Base-by-base conservation (phyloP, 30 jellyfish, hydroid and myxozoan species). In the Cassiopea xamachana region DNA sequence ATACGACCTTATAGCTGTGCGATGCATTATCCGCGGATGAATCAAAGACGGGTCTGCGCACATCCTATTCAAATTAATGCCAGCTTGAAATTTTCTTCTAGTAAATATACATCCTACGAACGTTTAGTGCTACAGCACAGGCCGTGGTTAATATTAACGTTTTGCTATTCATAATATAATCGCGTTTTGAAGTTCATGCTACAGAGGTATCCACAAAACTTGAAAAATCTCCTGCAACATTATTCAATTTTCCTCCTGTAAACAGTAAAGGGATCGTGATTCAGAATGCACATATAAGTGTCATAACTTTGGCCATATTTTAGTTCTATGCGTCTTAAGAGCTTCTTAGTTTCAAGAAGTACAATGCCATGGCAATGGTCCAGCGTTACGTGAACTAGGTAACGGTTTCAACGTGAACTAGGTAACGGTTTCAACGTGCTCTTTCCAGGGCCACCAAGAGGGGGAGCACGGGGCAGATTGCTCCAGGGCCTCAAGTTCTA, bases 1-100 rank as follows among this genome's bases (percentile, higher is more conserved):
- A 84, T 84, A 77, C 85, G 92, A 84, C 84, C 92, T 69, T 72
- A 69, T 84, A 84, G 85, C 92, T 84, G 92, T 84, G 92, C 92
- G 55, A 69, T 60, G 84, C 71, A 73, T 84, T 84, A 84, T 84
- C 85, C 85, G 92, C 85, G 92, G 92, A 84, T 69, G 84, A 82
- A 72, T 84, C 92, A 84, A 84, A 84, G 92, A 73, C 92, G 27
- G 85, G 92, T 82, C 92, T 84, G 10, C 92, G 83, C 50, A 69
- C 68, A 82, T 75, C 92, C 92, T 84, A 84, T 84, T 84, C 92
- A 84, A 84, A 69, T 6, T 77, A 72, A 76, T 7, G 55, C 85
- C 85, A 84, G 92, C 92, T 84, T 86, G 93, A 86, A 80, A 50
- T 61, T 55, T 72, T 75, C 84, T 51, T 60, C 77, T 46, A 51